Conservation (phyloP, 2,888 invertebrate species). For the Muscina levida region DNA sequence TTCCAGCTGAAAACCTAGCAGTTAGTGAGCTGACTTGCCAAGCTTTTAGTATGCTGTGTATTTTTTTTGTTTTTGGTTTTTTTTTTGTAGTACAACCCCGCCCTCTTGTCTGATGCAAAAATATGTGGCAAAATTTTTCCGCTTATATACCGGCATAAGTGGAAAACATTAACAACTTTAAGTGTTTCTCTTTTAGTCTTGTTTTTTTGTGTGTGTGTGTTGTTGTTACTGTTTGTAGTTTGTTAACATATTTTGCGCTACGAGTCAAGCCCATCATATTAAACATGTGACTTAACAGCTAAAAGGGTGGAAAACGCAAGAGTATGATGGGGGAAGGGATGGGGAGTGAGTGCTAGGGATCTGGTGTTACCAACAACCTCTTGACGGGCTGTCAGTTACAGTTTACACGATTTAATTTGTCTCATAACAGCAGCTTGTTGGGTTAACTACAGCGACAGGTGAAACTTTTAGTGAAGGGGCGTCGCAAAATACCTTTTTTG, state of each 20-base stretch:
- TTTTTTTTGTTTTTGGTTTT: slow-evolving; percentile 13
- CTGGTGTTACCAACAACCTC: not conserved
- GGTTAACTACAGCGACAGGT: not conserved
- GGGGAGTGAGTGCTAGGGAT: too few relatives aligned
- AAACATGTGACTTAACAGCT: not conserved
- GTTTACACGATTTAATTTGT: slow-evolving; percentile 55
- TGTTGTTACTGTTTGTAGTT: not conserved
- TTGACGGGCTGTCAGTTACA: slow-evolving; percentile 25
- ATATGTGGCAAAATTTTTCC: slow-evolving; percentile 20
- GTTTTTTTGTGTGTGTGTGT: not conserved
- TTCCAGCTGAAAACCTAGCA: not conserved
- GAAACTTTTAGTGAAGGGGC: not conserved
- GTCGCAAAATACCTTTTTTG: not conserved
- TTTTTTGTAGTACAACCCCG: too few relatives aligned
- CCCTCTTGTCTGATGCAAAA: slow-evolving; percentile 12
- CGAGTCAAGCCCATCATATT: not conserved
- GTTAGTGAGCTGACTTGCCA: not conserved
- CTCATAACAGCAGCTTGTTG: slow-evolving; percentile 39
- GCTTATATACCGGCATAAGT: slow-evolving; percentile 20
- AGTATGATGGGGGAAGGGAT: not conserved
- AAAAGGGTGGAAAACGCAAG: too few relatives aligned
- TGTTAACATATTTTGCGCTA: not conserved
- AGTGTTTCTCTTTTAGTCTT: not conserved
- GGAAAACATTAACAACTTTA: slow-evolving; percentile 39
- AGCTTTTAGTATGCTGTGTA: too few relatives aligned